These are phyloP conservation scores for Tinea trinotella DNA, from an alignment of 2,888 invertebrate genomes.

Conservation along the genomic window DNA sequence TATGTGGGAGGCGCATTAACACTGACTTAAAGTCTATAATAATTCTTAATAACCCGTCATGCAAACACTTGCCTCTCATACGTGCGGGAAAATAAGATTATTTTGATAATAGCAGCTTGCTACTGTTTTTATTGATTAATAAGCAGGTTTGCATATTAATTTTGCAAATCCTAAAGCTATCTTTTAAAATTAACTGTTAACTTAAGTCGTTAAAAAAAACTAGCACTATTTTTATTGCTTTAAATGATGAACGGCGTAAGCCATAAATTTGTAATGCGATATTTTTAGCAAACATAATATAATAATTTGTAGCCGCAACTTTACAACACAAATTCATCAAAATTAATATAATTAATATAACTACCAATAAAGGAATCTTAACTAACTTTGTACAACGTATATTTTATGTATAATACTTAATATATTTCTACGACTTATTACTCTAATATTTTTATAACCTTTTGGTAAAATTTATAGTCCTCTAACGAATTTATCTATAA, in stretches of 20 bases:
- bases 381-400: slow-evolving; percentile 11
- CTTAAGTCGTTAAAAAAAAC: not conserved
- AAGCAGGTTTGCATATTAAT: not conserved
- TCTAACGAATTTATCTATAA: slow-evolving; percentile 52
- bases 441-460: slow-evolving; percentile 11
- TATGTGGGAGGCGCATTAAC: not conserved
- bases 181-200: not conserved
- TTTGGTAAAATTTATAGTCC: slow-evolving; percentile 40
- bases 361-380: not conserved
- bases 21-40: not conserved
- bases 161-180: not conserved
- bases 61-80: not conserved
- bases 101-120: not conserved
- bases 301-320: not conserved
- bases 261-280: not conserved
- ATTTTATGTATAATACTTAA: slow-evolving; percentile 17
- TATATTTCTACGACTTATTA: slow-evolving; percentile 6
- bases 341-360: not conserved
- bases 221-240: not conserved
- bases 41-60: slow-evolving; percentile 11
- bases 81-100: not conserved
- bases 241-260: not conserved
- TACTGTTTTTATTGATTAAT: not conserved
- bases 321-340: not conserved
- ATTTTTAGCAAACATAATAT: not conserved